Conservation (phyloP, 2,113 vertebrate species). For the Oncorhynchus keta region DNA sequence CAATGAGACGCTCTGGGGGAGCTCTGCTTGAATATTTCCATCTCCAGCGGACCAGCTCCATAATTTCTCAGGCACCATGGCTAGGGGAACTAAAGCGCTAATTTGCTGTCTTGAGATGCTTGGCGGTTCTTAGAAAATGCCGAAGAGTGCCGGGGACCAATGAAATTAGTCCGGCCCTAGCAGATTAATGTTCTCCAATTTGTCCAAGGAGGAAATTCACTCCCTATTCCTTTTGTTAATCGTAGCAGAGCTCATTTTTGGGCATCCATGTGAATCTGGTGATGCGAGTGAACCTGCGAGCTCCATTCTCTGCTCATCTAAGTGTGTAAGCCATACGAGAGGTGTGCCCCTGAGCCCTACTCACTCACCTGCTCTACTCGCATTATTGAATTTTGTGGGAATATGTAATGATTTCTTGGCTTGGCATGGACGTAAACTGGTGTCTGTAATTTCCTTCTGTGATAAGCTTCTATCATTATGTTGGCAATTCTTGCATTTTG, state of each 20-base stretch:
- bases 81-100: conserved; percentile 61
- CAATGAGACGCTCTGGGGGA: conserved; percentile 35
- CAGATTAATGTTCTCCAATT: conserved; percentile 25
- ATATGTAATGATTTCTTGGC: too few species aligned
- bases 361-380: too few species aligned
- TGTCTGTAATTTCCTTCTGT: too few species aligned
- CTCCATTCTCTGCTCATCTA: background rate
- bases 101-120: conserved; percentile 69
- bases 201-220: background rate
- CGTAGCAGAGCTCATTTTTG: background rate
- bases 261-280: background rate
- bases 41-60: conserved; percentile 40
- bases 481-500: too few species aligned
- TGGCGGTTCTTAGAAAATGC: conserved; percentile 47
- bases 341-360: background rate
- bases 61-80: conserved; percentile 54
- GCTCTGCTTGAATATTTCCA: conserved; percentile 57
- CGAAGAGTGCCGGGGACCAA: conserved; percentile 33
- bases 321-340: background rate
- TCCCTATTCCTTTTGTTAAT: conserved; percentile 5
- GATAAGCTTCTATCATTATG: too few species aligned
- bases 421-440: too few species aligned
- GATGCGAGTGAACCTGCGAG: background rate
- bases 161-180: conserved; percentile 40
- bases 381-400: too few species aligned